Base-by-base conservation (phyloP, 2,113 vertebrate genomes). In the Isurus oxyrinchus region DNA sequence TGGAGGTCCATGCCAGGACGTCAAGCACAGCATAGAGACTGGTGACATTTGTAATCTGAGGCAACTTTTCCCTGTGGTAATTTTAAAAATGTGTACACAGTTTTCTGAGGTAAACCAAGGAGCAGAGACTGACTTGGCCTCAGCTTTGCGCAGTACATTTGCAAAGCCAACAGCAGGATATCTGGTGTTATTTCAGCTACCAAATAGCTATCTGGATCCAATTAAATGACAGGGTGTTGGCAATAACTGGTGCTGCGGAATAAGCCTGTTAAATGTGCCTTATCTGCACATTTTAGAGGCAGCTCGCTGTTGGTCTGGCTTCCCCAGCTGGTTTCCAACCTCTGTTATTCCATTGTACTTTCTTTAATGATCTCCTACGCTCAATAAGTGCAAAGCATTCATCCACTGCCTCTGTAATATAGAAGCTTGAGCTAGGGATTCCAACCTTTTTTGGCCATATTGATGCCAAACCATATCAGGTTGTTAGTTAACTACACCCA, bases 1-100 rank as follows among this genome's bases (percentile, higher is more conserved):
- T 93, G 90, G 59, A 93, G 59, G 7, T 63, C 90, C 90, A n/a
- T 40, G 59, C 90, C 59, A 93, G 59, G 61, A 57, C 35, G 40
- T 63, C 61, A 40, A 76, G 90, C n/a, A 93, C 35, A 63, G 90
- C 35, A 61, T 6, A 63, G 90, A 63, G n/a, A 93, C 35, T 93
- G 27, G 90, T 93, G 90, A 93, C 59, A 93, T 93, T 93, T 93
- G n/a, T 63, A 93, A 93, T n/a, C 57, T 6, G 59, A 93, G 90
- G 90, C 16, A 63, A 7, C 35, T 63, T 63, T 40, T 63, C 90
- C 90, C 90, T 93, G 31, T n/a, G 59, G 59, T 63, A 44, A 93
- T 93, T 93, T 63, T 40, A 40, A 93, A 93, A 63, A 40, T 93
- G 90, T 63, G 59, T n/a, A 63, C 14, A 91, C 0, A 93, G 88